Percentiles rank a stretch among this genome's conserved stretches.
These are phyloP conservation scores for Cataglyphis livida DNA, from an alignment of 2,888 invertebrate genomes.

Conservation along the genomic window DNA sequence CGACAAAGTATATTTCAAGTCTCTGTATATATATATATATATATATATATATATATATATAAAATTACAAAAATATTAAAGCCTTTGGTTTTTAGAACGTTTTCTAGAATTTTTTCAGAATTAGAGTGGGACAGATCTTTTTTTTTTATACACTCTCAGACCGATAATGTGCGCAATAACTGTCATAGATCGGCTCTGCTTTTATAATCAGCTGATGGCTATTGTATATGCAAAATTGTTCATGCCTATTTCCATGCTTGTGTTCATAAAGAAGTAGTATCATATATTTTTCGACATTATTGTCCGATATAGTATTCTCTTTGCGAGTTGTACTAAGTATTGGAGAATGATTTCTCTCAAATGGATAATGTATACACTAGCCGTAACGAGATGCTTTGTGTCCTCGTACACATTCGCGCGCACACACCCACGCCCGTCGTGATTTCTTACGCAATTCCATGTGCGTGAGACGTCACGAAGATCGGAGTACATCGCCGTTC, in stretches of 20 bases:
- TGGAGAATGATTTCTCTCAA: background rate
- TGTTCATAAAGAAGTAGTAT: background rate
- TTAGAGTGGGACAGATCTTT: background rate
- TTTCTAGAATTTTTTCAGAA: background rate
- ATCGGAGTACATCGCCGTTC: constrained; percentile 40
- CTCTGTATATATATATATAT: background rate
- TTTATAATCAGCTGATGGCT: background rate
- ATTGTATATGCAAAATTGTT: background rate
- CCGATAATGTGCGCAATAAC: background rate
- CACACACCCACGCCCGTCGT: constrained; percentile 39
- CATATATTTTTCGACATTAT: background rate
- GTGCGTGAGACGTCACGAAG: constrained; percentile 38
- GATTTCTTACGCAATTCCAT: constrained; percentile 66
- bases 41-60: too few species aligned
- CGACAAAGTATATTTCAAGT: background rate
- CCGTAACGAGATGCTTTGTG: background rate
- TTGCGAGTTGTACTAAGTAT: background rate
- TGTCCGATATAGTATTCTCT: background rate
- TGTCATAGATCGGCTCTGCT: background rate
- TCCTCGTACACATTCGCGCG: constrained; percentile 19
- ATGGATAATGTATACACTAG: background rate
- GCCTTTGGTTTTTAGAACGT: too few species aligned
- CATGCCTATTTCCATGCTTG: background rate
- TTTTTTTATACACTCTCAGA: background rate
- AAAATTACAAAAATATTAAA: too few species aligned